phyloP scores from a whole-genome alignment of 2,113 vertebrate species.

The Acrocephalus kingi region DNA sequence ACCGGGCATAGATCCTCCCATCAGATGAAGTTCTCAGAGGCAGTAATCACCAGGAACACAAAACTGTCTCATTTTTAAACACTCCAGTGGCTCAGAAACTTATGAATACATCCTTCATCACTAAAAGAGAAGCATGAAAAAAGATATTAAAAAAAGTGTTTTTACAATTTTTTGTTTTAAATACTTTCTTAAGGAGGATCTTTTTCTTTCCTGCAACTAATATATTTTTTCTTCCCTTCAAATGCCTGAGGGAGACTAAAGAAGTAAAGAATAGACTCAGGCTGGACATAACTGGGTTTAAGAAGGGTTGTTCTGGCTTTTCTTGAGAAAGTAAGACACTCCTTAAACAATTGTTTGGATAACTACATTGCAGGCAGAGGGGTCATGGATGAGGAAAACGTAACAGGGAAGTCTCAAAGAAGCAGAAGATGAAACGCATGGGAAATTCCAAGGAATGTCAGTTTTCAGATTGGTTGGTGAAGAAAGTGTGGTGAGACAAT shows the following conservation, averaged over 20 bases:
- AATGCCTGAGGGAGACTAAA: neutral
- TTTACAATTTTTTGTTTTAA: neutral
- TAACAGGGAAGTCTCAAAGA: neutral
- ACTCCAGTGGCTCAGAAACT: neutral
- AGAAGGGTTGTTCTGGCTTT: neutral
- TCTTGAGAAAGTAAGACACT: neutral
- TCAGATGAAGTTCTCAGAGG: neutral
- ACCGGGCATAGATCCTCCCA: neutral
- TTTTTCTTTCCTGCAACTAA: neutral
- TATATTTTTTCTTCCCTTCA: neutral
- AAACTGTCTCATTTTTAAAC: neutral
- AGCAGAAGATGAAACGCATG: neutral
- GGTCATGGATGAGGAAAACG: neutral
- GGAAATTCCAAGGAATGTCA: neutral
- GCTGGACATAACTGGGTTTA: neutral
- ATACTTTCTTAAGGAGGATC: neutral
- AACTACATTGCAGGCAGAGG: neutral
- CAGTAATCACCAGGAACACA: neutral
- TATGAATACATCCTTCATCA: neutral
- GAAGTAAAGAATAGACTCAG: neutral
- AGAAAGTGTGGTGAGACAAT: neutral
- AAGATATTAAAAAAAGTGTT: accelerated
- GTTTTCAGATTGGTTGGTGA: neutral
- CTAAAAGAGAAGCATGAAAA: neutral
- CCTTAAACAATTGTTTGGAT: neutral